Evolutionary conservation across 2,113 vertebrate genomes (phyloP).

Genomic region (Raja brachyura): DNA sequence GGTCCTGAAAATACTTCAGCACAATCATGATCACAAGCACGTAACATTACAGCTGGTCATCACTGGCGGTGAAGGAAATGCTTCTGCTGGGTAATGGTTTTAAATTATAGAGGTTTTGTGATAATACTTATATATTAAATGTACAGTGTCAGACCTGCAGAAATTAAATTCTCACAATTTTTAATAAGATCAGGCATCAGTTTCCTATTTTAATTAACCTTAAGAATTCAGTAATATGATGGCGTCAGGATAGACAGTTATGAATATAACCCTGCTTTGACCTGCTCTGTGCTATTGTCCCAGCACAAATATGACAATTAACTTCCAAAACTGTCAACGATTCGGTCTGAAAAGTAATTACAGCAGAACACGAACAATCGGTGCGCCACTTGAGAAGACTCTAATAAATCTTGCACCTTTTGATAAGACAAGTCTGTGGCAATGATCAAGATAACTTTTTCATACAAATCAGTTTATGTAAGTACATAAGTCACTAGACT

Average conservation of each 20-base stretch:
- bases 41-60: too few species aligned
- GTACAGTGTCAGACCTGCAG: background rate
- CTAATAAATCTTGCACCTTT: background rate
- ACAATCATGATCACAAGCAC: background rate
- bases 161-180: conserved; percentile 22
- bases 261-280: background rate
- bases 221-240: background rate
- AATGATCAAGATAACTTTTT: background rate
- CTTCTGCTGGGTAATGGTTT: background rate
- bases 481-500: too few species aligned
- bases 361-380: background rate
- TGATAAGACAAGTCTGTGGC: background rate
- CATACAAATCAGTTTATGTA: background rate
- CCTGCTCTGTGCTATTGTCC: background rate
- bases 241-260: background rate
- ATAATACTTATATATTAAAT: background rate
- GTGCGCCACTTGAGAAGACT: background rate
- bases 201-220: conserved; percentile 30
- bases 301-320: conserved; percentile 34
- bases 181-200: background rate
- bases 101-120: conserved; percentile 2
- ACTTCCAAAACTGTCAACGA: background rate
- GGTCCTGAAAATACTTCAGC: background rate
- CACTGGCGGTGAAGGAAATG: background rate
- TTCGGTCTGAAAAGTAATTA: background rate